phyloP scores from a whole-genome alignment of 1,140 invertebrate genomes.

The Lucilia sericata region DNA sequence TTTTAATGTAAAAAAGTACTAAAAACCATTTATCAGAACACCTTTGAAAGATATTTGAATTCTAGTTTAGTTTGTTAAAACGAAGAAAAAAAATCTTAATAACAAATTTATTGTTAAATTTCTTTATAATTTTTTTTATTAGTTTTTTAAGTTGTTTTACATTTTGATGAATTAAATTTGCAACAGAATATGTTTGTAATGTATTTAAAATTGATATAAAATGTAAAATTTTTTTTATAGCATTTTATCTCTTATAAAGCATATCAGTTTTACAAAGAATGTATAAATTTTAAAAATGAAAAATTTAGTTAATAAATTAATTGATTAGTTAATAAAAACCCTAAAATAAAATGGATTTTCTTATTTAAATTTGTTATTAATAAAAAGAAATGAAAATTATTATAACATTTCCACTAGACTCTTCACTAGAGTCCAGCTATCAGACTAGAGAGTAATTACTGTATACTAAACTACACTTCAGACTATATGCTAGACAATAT shows the following conservation, averaged over 20 bases:
- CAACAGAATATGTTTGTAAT: conserved; percentile 4
- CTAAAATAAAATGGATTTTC: background rate
- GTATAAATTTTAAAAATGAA: conserved; percentile 3
- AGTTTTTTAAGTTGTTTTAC: conserved; percentile 7
- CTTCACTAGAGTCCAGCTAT: too few relatives aligned
- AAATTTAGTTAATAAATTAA: conserved; percentile 28
- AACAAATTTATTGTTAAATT: conserved; percentile 4
- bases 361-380: background rate
- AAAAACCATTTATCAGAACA: background rate
- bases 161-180: conserved; percentile 13
- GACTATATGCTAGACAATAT: too few relatives aligned
- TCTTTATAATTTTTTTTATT: conserved; percentile 10
- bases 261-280: conserved; percentile 18
- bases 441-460: too few relatives aligned
- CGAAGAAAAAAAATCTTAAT: background rate
- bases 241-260: background rate
- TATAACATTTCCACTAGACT: too few relatives aligned
- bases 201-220: conserved; percentile 20
- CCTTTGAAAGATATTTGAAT: background rate
- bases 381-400: too few relatives aligned
- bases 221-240: conserved; percentile 2
- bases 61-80: conserved; percentile 25
- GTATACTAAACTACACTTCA: too few relatives aligned
- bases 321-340: conserved; percentile 22
- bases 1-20: background rate